phyloP scores from a whole-genome alignment of 2,113 vertebrate species.

The Brachionichthys hirsutus region DNA sequence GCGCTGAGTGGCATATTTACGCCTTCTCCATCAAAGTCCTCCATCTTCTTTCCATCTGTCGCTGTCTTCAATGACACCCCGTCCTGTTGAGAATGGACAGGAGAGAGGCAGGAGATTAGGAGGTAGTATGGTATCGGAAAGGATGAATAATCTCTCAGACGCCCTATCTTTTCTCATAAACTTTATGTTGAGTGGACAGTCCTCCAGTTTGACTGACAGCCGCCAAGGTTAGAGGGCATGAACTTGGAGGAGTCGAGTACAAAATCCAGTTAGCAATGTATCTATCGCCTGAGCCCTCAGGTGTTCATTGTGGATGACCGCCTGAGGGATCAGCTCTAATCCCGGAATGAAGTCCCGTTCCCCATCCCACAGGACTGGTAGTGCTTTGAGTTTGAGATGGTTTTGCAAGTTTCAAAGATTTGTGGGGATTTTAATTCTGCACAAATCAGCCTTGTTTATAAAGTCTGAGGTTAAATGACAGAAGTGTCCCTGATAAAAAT shows the following conservation, averaged over 20 bases:
- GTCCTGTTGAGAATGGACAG: constrained; percentile 45
- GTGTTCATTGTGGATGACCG: constrained; percentile 24
- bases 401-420: constrained; percentile 15
- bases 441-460: background rate
- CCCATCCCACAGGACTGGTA: background rate
- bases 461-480: background rate
- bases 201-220: constrained; percentile 40
- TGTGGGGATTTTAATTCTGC: constrained; percentile 8
- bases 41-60: constrained; percentile 33
- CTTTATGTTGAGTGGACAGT: constrained; percentile 26
- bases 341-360: constrained; percentile 21
- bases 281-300: constrained; percentile 15
- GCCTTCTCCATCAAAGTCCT: constrained; percentile 34
- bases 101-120: constrained; percentile 54
- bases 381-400: constrained; percentile 2
- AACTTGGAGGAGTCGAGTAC: constrained; percentile 25
- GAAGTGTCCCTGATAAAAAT: too few relatives aligned
- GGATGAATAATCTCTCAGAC: constrained; percentile 48
- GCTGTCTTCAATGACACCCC: constrained; percentile 43
- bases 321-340: constrained; percentile 49
- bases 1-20: constrained; percentile 56
- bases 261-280: constrained; percentile 24
- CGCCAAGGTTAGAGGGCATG: constrained; percentile 43
- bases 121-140: constrained; percentile 48
- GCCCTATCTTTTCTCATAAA: constrained; percentile 45